Base-by-base conservation (phyloP, 2,888 invertebrate species). In the Lypha dubia region DNA sequence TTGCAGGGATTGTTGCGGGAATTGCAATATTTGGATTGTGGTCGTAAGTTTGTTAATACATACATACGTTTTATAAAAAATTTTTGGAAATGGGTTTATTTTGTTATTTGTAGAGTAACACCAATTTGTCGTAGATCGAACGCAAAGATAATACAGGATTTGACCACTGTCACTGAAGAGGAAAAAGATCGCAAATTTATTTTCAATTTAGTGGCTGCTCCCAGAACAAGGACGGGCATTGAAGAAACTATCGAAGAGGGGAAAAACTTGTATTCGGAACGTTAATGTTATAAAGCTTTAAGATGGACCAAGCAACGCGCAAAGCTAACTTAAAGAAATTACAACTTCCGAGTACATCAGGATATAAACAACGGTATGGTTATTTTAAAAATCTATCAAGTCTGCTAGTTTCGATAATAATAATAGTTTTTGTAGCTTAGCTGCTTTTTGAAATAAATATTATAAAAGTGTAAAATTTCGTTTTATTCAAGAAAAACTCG, bases 1-100 rank as follows among this genome's bases (percentile, higher is more conserved):
- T 92, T 22, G 93, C 93, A 35, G 82, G 93, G 9, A 53, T 95
- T 84, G 90, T 91, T 44, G 62, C 93, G n/a, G 92, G 91, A 70
- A 63, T 87, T 8, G 63, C 85, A 4, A 28, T 89, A 13, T 92
- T 92, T 86, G 89, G 87, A 0, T 74, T 88, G 65, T 91, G 88
- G 86, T 67, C 86, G 92, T 92, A 86, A 89, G 87, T 79, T 7
- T 63, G 13, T 71, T n/a, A 20, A 20, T 28, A n/a, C 28, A n/a
- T 15, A 67, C 20, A n/a, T 92, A 86, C 89, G 87, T 79, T 7
- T 60, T 38, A 13, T 56, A 28, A 46, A 11, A 20, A 51, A 22
- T 41, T 17, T 28, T 17, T 4, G 3, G 49, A 3, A 38, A 15
- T 20, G 28, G 22, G 13, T 20, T 41, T n/a, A 9, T 41, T 20